Conservation (phyloP, 2,113 vertebrate genomes). For the Oryzias woworae region DNA sequence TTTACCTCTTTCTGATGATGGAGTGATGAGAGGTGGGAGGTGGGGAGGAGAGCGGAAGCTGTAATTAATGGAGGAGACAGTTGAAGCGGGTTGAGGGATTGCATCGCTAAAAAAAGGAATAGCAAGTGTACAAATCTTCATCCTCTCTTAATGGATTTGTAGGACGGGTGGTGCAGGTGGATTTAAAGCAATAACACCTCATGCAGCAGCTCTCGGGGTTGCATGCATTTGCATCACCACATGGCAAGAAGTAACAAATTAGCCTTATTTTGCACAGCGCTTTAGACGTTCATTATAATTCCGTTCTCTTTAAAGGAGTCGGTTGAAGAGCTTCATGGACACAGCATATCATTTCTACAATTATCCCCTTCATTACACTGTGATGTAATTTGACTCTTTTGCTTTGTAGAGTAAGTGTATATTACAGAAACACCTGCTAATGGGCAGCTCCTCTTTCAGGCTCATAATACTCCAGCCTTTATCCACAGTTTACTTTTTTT, state of each 20-base stretch:
- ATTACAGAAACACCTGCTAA: slow-evolving; percentile 35
- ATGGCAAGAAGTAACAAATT: slow-evolving; percentile 39
- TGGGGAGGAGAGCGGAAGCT: slow-evolving; percentile 28
- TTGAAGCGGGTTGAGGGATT: slow-evolving; percentile 10
- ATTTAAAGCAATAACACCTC: slow-evolving; percentile 7
- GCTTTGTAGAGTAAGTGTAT: slow-evolving; percentile 28
- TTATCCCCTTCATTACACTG: slow-evolving; percentile 52
- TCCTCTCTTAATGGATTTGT: slow-evolving; percentile 4
- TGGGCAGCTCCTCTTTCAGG: neutral
- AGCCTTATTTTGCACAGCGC: slow-evolving; percentile 43
- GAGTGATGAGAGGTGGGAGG: slow-evolving; percentile 54
- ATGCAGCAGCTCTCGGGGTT: slow-evolving; percentile 14
- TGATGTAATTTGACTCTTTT: slow-evolving; percentile 35
- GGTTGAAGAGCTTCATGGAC: slow-evolving; percentile 50
- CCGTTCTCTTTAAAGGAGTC: slow-evolving; percentile 40
- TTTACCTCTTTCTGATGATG: slow-evolving; percentile 45
- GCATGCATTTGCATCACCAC: slow-evolving; percentile 29
- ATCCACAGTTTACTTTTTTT: slow-evolving; percentile 10
- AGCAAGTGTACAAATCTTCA: slow-evolving; percentile 23
- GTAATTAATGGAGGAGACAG: slow-evolving; percentile 54
- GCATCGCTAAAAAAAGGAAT: slow-evolving; percentile 32
- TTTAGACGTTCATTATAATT: slow-evolving; percentile 34
- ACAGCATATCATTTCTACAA: slow-evolving; percentile 46
- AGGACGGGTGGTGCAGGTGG: slow-evolving; percentile 7
- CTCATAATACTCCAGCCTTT: slow-evolving; percentile 4